Evolutionary conservation across 2,113 vertebrate genomes (phyloP).

Genomic region (Blennius ocellaris): DNA sequence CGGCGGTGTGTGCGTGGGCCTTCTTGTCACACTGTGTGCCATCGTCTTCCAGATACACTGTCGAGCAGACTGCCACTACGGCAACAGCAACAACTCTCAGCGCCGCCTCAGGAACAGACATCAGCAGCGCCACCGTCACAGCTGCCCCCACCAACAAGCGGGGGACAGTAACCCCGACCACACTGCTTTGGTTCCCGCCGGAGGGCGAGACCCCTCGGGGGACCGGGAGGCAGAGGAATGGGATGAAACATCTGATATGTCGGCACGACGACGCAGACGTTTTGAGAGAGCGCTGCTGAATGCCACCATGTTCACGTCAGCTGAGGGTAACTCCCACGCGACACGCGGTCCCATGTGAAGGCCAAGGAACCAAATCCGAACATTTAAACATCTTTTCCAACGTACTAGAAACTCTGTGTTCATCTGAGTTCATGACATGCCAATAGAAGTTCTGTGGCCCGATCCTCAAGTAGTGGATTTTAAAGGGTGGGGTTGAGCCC

Average conservation of each 20-base stretch:
- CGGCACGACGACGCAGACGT: slow-evolving; percentile 87
- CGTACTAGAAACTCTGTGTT: too few species aligned
- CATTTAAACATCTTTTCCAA: too few species aligned
- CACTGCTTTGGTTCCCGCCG: slow-evolving; percentile 51
- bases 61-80: slow-evolving; percentile 86
- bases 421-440: too few species aligned
- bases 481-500: too few species aligned
- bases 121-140: slow-evolving; percentile 42
- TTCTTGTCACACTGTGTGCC: slow-evolving; percentile 90
- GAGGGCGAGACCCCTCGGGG: slow-evolving; percentile 66
- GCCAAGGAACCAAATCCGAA: too few species aligned
- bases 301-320: slow-evolving; percentile 89
- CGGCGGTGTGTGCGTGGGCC: slow-evolving; percentile 90
- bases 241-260: slow-evolving; percentile 87
- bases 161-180: slow-evolving; percentile 42
- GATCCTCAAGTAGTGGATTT: too few species aligned
- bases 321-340: slow-evolving; percentile 78
- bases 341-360: too few species aligned
- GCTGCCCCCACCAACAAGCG: slow-evolving; percentile 57
- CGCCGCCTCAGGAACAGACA: slow-evolving; percentile 56
- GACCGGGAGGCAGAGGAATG: slow-evolving; percentile 83
- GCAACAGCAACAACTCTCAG: slow-evolving; percentile 67
- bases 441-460: too few species aligned
- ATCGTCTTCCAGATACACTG: slow-evolving; percentile 92
- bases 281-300: slow-evolving; percentile 93